phyloP scores from a whole-genome alignment of 2,113 vertebrate species.

The Corythornis madagascariensis region DNA sequence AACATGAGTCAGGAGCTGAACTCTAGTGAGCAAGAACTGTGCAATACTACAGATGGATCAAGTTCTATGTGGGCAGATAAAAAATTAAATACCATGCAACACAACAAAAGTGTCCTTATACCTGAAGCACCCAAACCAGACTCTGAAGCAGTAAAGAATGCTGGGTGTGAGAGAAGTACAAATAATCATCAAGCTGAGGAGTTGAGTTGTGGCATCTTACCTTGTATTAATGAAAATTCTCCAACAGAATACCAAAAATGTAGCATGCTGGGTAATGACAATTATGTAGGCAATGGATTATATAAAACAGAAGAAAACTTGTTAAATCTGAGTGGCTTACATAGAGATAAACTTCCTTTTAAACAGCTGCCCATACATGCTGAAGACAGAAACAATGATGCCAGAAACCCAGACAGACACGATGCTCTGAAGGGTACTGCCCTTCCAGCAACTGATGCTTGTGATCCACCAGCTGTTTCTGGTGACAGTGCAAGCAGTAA shows the following conservation, averaged over 20 bases:
- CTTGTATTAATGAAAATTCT: constrained; percentile 47
- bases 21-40: background rate
- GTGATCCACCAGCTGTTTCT: background rate
- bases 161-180: constrained; percentile 30
- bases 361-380: background rate
- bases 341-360: background rate
- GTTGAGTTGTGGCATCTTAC: background rate
- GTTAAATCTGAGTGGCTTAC: background rate
- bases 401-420: background rate
- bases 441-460: background rate
- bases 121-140: background rate
- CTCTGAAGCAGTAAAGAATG: constrained; percentile 32
- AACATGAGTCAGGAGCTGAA: background rate
- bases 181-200: constrained; percentile 38
- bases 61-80: constrained; percentile 12
- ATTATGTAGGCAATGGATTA: constrained; percentile 9
- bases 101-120: constrained; percentile 24
- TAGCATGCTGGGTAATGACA: constrained; percentile 22
- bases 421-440: background rate
- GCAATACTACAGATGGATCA: background rate
- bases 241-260: constrained; percentile 27
- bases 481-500: background rate
- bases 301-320: background rate
- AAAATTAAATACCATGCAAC: background rate
- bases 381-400: background rate